Conservation (phyloP, 2,888 invertebrate species). For the Druceiella hillmani region DNA sequence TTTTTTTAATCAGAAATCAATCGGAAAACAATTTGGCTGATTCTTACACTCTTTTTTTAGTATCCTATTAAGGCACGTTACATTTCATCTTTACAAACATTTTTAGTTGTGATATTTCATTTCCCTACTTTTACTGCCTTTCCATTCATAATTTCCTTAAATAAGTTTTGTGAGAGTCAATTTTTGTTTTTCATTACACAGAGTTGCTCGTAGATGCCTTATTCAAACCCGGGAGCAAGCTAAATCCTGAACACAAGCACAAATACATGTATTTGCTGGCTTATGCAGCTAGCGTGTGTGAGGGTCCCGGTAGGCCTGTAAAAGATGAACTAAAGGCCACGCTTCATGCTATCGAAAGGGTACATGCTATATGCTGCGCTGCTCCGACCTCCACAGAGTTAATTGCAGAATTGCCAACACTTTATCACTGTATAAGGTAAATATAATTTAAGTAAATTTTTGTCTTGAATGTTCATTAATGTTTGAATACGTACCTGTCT, state of each 20-base stretch:
- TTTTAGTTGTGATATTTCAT: no score
- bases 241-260: constrained; percentile 94
- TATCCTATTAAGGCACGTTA: no score
- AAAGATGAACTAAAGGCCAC: constrained; percentile 92
- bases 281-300: constrained; percentile 92
- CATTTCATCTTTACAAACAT: no score
- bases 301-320: constrained; percentile 69
- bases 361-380: constrained; percentile 83
- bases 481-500: no score
- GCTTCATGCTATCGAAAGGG: constrained; percentile 88
- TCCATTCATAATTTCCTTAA: no score
- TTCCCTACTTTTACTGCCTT: no score
- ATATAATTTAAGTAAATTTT: constrained; percentile 14
- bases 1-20: no score
- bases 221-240: constrained; percentile 89
- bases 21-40: no score
- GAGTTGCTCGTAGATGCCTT: constrained; percentile 90
- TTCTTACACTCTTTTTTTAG: no score
- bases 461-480: no score
- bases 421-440: constrained; percentile 87
- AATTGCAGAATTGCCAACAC: constrained; percentile 82
- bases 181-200: constrained; percentile 24
- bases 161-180: constrained; percentile 5
- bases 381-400: constrained; percentile 92
- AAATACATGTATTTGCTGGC: constrained; percentile 94